Conservation (phyloP, 2,113 vertebrate genomes). For the Chelonoidis abingdonii region DNA sequence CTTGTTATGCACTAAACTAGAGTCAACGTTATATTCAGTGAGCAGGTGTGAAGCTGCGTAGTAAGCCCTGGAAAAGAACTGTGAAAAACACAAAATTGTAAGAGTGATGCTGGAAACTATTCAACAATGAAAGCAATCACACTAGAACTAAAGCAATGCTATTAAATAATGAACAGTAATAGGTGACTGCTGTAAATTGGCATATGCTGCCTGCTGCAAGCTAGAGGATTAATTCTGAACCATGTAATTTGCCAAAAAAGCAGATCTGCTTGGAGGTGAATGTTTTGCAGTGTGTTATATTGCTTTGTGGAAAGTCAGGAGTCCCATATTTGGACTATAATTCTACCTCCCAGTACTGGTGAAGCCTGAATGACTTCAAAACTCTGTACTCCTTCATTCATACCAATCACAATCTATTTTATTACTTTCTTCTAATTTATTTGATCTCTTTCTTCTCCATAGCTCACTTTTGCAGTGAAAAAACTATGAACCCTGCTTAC, state of each 20-base stretch:
- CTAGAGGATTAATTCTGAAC: conserved; percentile 43
- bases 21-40: conserved; percentile 50
- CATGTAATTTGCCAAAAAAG: conserved; percentile 56
- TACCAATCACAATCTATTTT: background rate
- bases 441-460: background rate
- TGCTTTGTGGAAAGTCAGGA: background rate
- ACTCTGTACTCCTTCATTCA: background rate
- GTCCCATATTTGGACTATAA: background rate
- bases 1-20: background rate
- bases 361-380: background rate
- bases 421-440: background rate
- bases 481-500: background rate
- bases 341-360: conserved; percentile 32
- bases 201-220: conserved; percentile 55
- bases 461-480: rapidly evolving
- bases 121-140: conserved; percentile 16
- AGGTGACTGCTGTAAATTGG: conserved; percentile 39
- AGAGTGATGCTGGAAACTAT: conserved; percentile 3
- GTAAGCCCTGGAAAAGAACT: conserved; percentile 26
- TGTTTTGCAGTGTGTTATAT: background rate
- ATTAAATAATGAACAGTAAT: conserved; percentile 68
- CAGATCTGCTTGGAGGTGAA: background rate
- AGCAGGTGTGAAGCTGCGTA: conserved; percentile 70
- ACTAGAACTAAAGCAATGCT: conserved; percentile 10
- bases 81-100: conserved; percentile 29